Evolutionary conservation across 2,888 invertebrate genomes (phyloP).

Genomic region (Galerucella pusilla): DNA sequence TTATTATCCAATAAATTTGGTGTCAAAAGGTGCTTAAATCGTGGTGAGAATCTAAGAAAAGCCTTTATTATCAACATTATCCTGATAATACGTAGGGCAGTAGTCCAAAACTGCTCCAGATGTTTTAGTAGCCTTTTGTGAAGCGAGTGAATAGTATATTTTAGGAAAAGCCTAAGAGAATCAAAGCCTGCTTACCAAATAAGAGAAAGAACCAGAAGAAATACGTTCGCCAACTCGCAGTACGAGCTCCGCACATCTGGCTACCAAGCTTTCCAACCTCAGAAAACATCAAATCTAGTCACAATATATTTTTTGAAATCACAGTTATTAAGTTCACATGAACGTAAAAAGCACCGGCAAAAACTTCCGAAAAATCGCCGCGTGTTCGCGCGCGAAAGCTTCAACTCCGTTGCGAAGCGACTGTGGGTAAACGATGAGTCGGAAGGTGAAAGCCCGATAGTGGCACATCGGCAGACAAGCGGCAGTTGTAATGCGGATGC

Average conservation of each 20-base stretch:
- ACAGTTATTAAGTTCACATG: background rate
- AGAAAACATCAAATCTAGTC: background rate
- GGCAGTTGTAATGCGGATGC: constrained; percentile 61
- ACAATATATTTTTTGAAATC: background rate
- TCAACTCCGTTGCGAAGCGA: constrained; percentile 14
- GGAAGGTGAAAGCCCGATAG: constrained; percentile 36
- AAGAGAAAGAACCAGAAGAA: constrained; percentile 56
- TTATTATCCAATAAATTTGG: too few species aligned
- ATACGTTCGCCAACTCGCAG: constrained; percentile 46
- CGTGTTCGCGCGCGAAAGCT: constrained; percentile 14
- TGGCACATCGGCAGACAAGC: constrained; percentile 43
- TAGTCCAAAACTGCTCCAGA: too few species aligned
- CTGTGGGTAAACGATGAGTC: constrained; percentile 45
- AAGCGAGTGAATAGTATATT: too few species aligned
- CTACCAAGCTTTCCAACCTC: constrained; percentile 15
- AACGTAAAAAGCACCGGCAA: background rate
- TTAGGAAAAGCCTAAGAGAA: background rate
- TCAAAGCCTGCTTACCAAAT: constrained; percentile 53
- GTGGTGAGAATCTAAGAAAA: too few species aligned
- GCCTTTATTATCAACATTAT: too few species aligned
- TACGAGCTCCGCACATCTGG: constrained; percentile 54
- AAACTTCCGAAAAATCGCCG: background rate
- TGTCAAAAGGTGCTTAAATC: too few species aligned
- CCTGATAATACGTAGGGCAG: too few species aligned
- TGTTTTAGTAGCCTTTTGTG: too few species aligned